Evolutionary conservation across 1,140 invertebrate species (phyloP).

Genomic region (Acromyrmex heyeri): DNA sequence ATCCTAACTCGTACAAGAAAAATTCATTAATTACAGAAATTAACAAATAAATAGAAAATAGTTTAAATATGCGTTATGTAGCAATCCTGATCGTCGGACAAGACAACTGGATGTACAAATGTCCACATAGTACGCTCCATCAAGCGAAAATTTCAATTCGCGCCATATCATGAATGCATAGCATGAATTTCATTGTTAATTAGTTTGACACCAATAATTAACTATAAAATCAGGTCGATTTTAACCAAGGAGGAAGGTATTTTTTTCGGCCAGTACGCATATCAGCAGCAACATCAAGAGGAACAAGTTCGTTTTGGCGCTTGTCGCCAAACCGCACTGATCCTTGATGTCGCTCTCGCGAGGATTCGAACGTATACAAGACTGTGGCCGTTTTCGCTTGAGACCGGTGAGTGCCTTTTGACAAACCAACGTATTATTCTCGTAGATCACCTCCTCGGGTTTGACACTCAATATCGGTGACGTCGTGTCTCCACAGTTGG

Average conservation of each 20-base stretch:
- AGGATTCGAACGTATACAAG: conserved; percentile 90
- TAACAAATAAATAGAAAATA: neutral
- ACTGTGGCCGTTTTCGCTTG: conserved; percentile 88
- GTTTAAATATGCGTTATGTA: conserved; percentile 1
- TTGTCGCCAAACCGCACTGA: conserved; percentile 81
- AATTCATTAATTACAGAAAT: neutral
- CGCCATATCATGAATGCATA: neutral
- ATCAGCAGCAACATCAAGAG: conserved; percentile 59
- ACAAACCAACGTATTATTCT: conserved; percentile 89
- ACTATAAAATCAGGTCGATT: conserved; percentile 8
- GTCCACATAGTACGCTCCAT: neutral
- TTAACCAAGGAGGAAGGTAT: neutral
- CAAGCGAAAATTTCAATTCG: neutral
- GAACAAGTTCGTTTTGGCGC: conserved; percentile 69
- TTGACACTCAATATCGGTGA: conserved; percentile 86
- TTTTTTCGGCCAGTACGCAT: neutral
- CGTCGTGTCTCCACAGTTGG: conserved; percentile 84
- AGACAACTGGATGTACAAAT: conserved; percentile 25
- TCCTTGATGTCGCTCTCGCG: conserved; percentile 89
- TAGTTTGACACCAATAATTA: conserved; percentile 43
- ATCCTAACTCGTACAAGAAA: neutral
- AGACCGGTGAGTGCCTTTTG: conserved; percentile 88
- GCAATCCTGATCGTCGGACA: neutral
- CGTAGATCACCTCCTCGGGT: conserved; percentile 89
- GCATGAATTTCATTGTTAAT: neutral